A percentile compares a stretch with the other conserved stretches of the same genome.
Conservation (phyloP, 2,888 invertebrate genomes). For the Bombylius discolor region DNA sequence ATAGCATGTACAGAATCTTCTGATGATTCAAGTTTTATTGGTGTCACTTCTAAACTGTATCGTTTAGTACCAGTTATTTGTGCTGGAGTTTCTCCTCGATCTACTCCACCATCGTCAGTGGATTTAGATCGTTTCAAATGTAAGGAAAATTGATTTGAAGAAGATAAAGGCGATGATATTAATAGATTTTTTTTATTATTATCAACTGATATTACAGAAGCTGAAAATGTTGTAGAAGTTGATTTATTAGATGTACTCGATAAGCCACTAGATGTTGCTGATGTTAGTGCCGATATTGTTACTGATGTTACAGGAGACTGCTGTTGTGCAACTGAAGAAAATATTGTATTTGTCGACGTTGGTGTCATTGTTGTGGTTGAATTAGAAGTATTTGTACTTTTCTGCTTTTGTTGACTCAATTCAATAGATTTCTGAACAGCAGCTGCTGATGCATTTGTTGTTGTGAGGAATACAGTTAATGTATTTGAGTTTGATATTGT, state of each 20-base stretch:
- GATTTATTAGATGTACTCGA: slow-evolving; percentile 15
- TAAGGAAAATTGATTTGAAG: slow-evolving; percentile 20
- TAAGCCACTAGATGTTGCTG: slow-evolving; percentile 12
- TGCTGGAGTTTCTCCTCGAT: slow-evolving; percentile 36
- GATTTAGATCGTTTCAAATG: slow-evolving; percentile 44
- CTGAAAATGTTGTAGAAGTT: slow-evolving; percentile 16
- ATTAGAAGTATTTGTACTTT: background rate
- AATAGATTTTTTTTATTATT: background rate
- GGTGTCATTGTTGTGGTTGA: background rate
- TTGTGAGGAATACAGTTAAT: slow-evolving; percentile 3
- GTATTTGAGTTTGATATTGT: background rate
- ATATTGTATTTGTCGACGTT: background rate
- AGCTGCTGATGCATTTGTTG: background rate
- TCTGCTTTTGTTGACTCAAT: background rate
- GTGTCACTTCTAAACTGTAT: slow-evolving; percentile 42
- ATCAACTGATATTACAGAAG: background rate
- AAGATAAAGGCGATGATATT: background rate
- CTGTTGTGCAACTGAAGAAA: background rate
- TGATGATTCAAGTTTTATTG: slow-evolving; percentile 41
- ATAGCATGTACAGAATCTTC: slow-evolving; percentile 35
- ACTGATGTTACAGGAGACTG: slow-evolving; percentile 1
- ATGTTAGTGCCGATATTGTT: slow-evolving; percentile 8
- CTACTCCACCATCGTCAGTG: slow-evolving; percentile 38
- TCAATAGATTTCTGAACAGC: no score
- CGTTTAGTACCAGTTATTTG: slow-evolving; percentile 41